Conservation (phyloP, 2,888 invertebrate species). For the Fragum sueziense region DNA sequence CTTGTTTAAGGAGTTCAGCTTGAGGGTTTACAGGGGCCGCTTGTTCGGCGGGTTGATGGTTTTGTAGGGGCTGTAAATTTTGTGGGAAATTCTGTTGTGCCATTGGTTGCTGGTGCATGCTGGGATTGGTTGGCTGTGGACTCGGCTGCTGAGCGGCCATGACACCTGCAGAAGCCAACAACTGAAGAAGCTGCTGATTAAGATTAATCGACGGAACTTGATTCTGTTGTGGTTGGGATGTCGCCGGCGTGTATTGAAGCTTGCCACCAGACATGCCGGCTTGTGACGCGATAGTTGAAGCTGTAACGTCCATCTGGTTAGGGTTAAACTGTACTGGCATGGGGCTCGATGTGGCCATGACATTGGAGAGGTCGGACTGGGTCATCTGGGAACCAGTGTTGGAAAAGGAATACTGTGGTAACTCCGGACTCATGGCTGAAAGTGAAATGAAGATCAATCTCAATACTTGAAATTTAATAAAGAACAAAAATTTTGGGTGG, state of each 20-base stretch:
- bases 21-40: slow-evolving; percentile 23
- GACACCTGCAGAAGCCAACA: slow-evolving; percentile 25
- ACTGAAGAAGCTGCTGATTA: slow-evolving; percentile 39
- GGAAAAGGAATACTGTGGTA: slow-evolving; percentile 59
- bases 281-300: slow-evolving; percentile 44
- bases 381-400: slow-evolving; percentile 54
- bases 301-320: slow-evolving; percentile 40
- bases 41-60: slow-evolving; percentile 1
- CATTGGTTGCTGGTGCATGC: slow-evolving; percentile 15
- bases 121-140: slow-evolving; percentile 11
- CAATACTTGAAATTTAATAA: too few relatives aligned
- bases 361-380: slow-evolving; percentile 11
- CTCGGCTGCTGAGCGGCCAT: slow-evolving; percentile 31
- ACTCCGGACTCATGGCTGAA: slow-evolving; percentile 43
- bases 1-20: slow-evolving; percentile 45
- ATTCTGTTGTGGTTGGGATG: slow-evolving; percentile 8
- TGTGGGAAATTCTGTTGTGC: slow-evolving; percentile 13
- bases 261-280: slow-evolving; percentile 54
- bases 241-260: slow-evolving; percentile 47
- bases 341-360: slow-evolving; percentile 14
- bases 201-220: slow-evolving; percentile 39
- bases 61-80: slow-evolving; percentile 1
- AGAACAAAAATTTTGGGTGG: too few relatives aligned
- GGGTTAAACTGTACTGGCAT: slow-evolving; percentile 27
- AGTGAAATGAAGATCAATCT: too few relatives aligned